Percentiles rank a stretch among this genome's conserved stretches.
These are phyloP conservation scores for Cantharis rustica DNA, from an alignment of 2,888 invertebrate species.

Conservation along the genomic window DNA sequence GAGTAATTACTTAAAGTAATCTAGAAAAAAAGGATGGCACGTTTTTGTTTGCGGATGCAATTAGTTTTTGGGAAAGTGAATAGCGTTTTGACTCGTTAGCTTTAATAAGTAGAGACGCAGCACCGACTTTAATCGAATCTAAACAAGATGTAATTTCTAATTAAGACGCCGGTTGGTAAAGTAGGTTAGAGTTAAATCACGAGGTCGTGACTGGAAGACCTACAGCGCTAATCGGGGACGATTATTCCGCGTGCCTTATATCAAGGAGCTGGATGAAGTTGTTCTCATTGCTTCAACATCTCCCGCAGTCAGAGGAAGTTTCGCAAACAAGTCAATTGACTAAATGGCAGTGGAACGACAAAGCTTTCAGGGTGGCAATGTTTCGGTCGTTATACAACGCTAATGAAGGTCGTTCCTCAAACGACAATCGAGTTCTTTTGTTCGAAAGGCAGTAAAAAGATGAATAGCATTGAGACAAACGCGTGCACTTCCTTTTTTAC, in stretches of 20 bases:
- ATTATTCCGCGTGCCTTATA: constrained; percentile 15
- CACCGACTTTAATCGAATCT: constrained; percentile 44
- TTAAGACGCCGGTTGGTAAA: constrained; percentile 38
- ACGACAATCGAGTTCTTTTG: constrained; percentile 35
- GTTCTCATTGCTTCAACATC: constrained; percentile 11
- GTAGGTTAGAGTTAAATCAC: constrained; percentile 25
- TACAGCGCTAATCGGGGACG: constrained; percentile 28
- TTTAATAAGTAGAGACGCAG: constrained; percentile 37
- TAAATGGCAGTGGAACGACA: constrained; percentile 31
- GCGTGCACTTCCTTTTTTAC: constrained; percentile 28
- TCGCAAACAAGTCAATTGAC: constrained; percentile 35
- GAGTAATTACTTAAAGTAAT: background rate
- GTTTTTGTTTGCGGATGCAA: background rate
- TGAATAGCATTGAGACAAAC: constrained; percentile 34
- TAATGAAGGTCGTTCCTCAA: constrained; percentile 37
- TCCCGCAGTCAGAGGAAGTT: constrained; percentile 8
- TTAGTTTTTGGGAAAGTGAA: constrained; percentile 16
- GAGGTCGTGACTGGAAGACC: constrained; percentile 25
- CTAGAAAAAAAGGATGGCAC: background rate
- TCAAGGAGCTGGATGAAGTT: constrained; percentile 21
- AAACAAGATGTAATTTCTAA: constrained; percentile 44
- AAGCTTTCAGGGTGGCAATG: constrained; percentile 18
- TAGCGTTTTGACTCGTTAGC: constrained; percentile 37
- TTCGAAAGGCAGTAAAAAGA: constrained; percentile 34
- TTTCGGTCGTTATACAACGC: constrained; percentile 34